A percentile compares a stretch with the other conserved stretches of the same genome.
phyloP scores from a whole-genome alignment of 1,140 invertebrate genomes.

The Leptinotarsa lineolata region DNA sequence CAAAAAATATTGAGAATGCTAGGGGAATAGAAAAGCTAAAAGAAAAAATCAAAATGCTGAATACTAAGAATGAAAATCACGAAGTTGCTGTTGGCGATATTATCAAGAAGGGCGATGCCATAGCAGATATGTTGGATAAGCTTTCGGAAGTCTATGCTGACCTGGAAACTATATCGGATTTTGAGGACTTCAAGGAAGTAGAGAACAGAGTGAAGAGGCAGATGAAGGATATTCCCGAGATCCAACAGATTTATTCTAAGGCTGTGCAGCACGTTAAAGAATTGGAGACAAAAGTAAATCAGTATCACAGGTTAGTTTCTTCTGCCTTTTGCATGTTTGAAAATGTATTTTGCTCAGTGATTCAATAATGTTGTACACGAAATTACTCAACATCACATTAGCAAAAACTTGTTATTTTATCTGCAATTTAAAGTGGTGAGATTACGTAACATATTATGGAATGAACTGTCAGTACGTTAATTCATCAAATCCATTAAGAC shows the following conservation, averaged over 20 bases:
- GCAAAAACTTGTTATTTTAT: no score
- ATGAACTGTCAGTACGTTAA: no score
- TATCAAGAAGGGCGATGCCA: slow-evolving; percentile 27
- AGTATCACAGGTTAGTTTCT: slow-evolving; percentile 29
- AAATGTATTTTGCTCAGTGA: no score
- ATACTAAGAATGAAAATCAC: slow-evolving; percentile 29
- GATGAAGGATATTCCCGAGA: slow-evolving; percentile 26
- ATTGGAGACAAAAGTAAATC: slow-evolving; percentile 36
- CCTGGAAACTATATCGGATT: slow-evolving; percentile 32
- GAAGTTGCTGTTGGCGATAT: slow-evolving; percentile 34
- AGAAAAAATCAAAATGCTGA: slow-evolving; percentile 27
- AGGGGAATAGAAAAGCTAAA: slow-evolving; percentile 22
- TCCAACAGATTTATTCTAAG: slow-evolving; percentile 28
- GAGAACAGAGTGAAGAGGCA: slow-evolving; percentile 29
- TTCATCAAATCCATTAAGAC: no score
- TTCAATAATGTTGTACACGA: no score
- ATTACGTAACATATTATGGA: no score
- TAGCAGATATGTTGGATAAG: slow-evolving; percentile 27
- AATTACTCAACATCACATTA: no score
- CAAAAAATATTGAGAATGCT: slow-evolving; percentile 39
- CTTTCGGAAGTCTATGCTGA: slow-evolving; percentile 22
- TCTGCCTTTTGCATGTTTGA: no score
- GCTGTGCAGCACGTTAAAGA: slow-evolving; percentile 33
- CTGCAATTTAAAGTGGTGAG: no score
- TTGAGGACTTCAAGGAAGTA: slow-evolving; percentile 27